Percentiles rank a stretch among this genome's conserved stretches.
phyloP scores from a whole-genome alignment of 2,113 vertebrate species.

The Cacatua alba region DNA sequence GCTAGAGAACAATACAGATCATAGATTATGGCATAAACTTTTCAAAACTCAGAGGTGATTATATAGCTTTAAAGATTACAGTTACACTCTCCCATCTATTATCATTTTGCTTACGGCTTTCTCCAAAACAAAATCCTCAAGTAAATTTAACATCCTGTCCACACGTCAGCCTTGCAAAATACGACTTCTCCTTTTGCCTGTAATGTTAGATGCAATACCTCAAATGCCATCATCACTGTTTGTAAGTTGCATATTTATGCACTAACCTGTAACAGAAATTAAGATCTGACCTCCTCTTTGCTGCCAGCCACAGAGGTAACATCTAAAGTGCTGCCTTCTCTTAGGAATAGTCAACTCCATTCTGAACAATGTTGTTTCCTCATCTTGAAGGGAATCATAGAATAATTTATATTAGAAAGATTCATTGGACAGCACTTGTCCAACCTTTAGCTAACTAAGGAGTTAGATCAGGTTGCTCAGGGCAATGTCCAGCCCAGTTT shows the following conservation, averaged over 20 bases:
- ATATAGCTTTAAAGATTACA: neutral
- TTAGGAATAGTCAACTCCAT: neutral
- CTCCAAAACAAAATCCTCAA: neutral
- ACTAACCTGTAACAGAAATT: neutral
- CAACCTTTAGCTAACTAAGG: neutral
- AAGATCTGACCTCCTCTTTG: neutral
- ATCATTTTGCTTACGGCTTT: neutral
- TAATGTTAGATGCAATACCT: neutral
- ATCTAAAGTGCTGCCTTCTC: neutral
- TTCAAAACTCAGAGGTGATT: neutral
- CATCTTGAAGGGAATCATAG: neutral
- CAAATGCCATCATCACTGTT: neutral
- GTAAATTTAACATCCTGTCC: neutral
- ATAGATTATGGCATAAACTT: neutral
- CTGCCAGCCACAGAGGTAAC: neutral
- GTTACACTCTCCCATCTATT: neutral
- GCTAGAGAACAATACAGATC: neutral
- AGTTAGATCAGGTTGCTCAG: neutral
- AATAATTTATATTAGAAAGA: neutral
- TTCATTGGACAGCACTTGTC: neutral
- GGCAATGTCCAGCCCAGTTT: neutral
- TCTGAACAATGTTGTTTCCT: neutral
- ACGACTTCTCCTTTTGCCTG: neutral
- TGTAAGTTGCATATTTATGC: neutral
- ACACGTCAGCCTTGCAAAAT: conserved; percentile 27